Evolutionary conservation across 2,797 vertebrate species (phyloP).

Genomic region (Cyclura pinguis): DNA sequence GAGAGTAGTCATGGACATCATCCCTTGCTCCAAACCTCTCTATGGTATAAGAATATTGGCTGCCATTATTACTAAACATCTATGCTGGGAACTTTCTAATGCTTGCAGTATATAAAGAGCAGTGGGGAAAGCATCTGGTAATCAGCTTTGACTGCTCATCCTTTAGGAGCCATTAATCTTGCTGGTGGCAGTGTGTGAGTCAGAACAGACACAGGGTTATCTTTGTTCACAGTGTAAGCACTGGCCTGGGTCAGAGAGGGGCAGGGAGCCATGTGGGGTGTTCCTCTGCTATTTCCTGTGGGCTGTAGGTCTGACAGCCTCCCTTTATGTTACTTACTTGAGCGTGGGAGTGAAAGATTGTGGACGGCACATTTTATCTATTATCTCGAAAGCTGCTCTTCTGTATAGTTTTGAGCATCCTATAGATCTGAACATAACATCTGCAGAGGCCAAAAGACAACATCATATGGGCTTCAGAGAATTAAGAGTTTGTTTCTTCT

Average conservation of each 20-base stretch:
- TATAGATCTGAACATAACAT: constrained; percentile 33
- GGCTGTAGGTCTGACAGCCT: constrained; percentile 23
- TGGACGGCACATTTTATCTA: constrained; percentile 9
- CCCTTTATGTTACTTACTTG: constrained; percentile 10
- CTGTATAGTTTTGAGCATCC: constrained; percentile 2
- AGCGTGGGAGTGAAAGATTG: constrained; percentile 27
- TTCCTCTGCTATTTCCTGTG: constrained; percentile 32
- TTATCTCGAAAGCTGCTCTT: constrained; percentile 10
- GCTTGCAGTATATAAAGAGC: neutral
- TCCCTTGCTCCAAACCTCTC: neutral
- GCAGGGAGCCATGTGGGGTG: neutral
- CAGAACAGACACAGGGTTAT: constrained; percentile 42
- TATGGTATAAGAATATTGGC: neutral
- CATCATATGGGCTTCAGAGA: constrained; percentile 1
- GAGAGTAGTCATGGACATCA: neutral
- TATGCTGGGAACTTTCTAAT: neutral
- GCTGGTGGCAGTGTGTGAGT: constrained; percentile 15
- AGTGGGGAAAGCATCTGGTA: constrained; percentile 1
- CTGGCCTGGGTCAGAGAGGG: constrained; percentile 16
- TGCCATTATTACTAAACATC: neutral
- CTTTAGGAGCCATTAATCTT: constrained; percentile 32
- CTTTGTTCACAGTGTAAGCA: constrained; percentile 33
- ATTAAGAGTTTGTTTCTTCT: constrained; percentile 4
- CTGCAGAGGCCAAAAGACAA: constrained; percentile 21
- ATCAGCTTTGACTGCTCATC: constrained; percentile 29